Base-by-base conservation (phyloP, 2,888 invertebrate species). In the Drosophila rubida region DNA sequence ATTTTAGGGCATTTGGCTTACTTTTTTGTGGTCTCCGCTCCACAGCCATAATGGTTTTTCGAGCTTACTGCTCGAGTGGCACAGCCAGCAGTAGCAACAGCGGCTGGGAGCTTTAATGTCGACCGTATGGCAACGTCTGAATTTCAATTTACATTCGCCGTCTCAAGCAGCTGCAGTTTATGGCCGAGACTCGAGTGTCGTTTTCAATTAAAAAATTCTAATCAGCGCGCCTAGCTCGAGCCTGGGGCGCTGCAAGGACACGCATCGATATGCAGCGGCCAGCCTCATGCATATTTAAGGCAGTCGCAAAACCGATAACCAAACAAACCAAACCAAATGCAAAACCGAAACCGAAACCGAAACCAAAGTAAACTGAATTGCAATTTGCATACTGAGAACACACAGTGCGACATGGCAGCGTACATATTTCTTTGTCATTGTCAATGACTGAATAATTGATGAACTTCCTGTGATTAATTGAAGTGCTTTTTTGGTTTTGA, bases 161-260 rank as follows among this genome's bases (percentile, higher is more conserved):
- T 58, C 77, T 46, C 64, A 48, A 61, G 66, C 76, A 78, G 76
- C 78, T 76, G 78, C 76, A 76, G 32, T 76, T 78, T 74, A 78
- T 67, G 61, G 48, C 57, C 41, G 19, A 22, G 14, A 23, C 60
- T 13, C 39, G 23, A 16, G 32, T 19, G 46, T 44, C 32, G 44
- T 49, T 69, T 75, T 69, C 74, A 76, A 78, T 76, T 76, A 78
- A 76, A 76, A 53, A 42, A 60, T 46, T 59, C 23, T 58, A 57
- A 69, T 50, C 51, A 51, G 14, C 19, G 44, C 19, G 11, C 23
- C 23, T 9, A n/a, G 42, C 30, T 48, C 59, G 39, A 50, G 35
- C 25, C 63, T 67, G 4, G 57, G 46, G 57, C 8, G 25, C n/a
- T 25, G 55, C 39, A 53, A 49, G 51, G 48, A 41, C 39, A 41